Conservation (phyloP, 37 sponge, comb jelly and placozoan genomes). For the Theonella swinhoei region DNA sequence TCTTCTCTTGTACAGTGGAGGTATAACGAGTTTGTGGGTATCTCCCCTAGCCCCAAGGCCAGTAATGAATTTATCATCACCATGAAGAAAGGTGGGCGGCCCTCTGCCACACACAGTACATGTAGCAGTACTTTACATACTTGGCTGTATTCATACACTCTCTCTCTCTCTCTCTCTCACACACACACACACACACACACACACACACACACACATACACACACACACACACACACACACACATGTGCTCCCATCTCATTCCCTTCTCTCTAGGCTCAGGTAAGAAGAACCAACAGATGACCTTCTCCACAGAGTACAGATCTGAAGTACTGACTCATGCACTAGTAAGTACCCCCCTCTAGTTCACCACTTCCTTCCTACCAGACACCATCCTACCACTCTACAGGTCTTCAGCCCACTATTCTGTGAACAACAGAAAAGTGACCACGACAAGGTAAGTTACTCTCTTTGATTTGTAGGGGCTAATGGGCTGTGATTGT, state of each 20-base stretch:
- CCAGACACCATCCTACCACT: background rate
- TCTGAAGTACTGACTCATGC: constrained; percentile 90
- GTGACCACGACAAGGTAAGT: background rate
- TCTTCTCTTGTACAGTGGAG: no score
- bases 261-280: no score
- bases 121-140: no score
- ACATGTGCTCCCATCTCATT: no score
- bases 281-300: constrained; percentile 79
- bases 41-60: constrained; percentile 87
- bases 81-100: constrained; percentile 90
- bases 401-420: constrained; percentile 64
- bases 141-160: no score
- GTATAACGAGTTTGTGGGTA: constrained; percentile 89
- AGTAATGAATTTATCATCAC: constrained; percentile 92
- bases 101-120: no score
- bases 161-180: no score
- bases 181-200: no score
- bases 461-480: no score
- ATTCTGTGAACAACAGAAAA: constrained; percentile 24
- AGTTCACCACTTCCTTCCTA: background rate
- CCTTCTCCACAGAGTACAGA: constrained; percentile 93
- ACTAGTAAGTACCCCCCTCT: constrained; percentile 43
- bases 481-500: background rate
- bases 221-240: no score
- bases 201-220: no score